Evolutionary conservation across 2,797 vertebrate genomes (phyloP), one percentile per base, ranked within the genome.

Genomic region (Dermochelys coriacea): DNA sequence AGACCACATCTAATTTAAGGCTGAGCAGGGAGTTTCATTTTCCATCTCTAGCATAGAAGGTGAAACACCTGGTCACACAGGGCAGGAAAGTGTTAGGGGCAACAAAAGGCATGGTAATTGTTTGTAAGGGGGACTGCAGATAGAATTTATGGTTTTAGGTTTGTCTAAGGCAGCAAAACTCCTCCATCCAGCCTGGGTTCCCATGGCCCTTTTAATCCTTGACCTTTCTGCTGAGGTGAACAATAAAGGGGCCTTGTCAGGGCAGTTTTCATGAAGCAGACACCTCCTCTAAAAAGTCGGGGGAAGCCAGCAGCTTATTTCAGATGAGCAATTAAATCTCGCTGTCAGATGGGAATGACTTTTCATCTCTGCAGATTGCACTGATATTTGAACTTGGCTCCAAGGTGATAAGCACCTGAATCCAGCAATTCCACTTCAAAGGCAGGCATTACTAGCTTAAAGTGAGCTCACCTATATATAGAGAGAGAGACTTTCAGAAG

Each of bases 251-350:
- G 84, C 83, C 0, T 68, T 81, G 50, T 23, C 77, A 86, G 16
- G 0, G 0, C 79, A 57, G 55, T 49, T 18, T 23, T 61, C 2
- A 0, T 3, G 52, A 71, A 80, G 49, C n/a, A 23, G 1, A 0
- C 45, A 34, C 45, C 88, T 12, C n/a, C 54, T 37, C 54, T 86
- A 25, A 45, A 0, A 1, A 91, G 59, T 59, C 19, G 21, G 12
- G 9, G 49, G 8, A 82, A 41, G 1, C 0, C 3, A 31, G 34
- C 59, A 12, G 23, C 21, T 91, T 51, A n/a, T n/a, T 84, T 78
- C 90, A 94, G 90, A 88, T 92, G 47, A 21, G 91, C 50, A 1
- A 55, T 1, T 0, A 1, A 54, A 91, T 9, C 10, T 93, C 93
- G 88, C 87, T 94, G 93, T 85, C 68, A 16, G 1, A 1, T 2